Evolutionary conservation across 2,113 vertebrate species (phyloP).

Genomic region (Odobenus rosmarus): DNA sequence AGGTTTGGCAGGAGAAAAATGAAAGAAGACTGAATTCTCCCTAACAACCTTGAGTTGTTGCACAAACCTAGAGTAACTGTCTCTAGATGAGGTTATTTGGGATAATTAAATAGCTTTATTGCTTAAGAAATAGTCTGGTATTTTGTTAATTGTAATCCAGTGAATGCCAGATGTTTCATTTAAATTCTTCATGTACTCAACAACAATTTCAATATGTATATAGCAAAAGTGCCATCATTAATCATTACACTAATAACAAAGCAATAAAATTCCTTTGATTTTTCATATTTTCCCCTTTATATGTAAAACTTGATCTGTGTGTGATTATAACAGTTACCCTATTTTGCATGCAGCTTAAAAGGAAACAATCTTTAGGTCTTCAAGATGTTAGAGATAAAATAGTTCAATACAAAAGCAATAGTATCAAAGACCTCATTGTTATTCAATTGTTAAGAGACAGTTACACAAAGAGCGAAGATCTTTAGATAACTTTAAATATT

Average conservation of each 20-base stretch:
- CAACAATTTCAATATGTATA: not conserved
- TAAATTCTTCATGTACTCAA: not conserved
- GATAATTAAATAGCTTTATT: not conserved
- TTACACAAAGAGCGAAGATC: not conserved
- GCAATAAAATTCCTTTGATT: not conserved
- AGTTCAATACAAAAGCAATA: not conserved
- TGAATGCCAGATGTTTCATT: not conserved
- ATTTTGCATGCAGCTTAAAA: constrained; percentile 8
- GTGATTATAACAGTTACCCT: not conserved
- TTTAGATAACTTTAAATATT: not conserved
- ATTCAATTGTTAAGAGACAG: not conserved
- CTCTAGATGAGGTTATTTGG: not conserved
- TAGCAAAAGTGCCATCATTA: not conserved
- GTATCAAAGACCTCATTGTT: not conserved
- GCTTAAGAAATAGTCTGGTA: not conserved
- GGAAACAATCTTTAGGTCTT: not conserved
- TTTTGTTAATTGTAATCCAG: not conserved
- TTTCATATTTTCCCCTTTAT: not conserved
- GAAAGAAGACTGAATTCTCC: not conserved
- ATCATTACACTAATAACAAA: not conserved
- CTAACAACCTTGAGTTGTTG: not conserved
- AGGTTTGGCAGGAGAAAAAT: not conserved
- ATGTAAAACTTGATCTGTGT: not conserved
- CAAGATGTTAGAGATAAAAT: not conserved
- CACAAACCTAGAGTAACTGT: not conserved